These are phyloP conservation scores for Dynastes tityus DNA, from an alignment of 2,888 invertebrate genomes.

Conservation along the genomic window DNA sequence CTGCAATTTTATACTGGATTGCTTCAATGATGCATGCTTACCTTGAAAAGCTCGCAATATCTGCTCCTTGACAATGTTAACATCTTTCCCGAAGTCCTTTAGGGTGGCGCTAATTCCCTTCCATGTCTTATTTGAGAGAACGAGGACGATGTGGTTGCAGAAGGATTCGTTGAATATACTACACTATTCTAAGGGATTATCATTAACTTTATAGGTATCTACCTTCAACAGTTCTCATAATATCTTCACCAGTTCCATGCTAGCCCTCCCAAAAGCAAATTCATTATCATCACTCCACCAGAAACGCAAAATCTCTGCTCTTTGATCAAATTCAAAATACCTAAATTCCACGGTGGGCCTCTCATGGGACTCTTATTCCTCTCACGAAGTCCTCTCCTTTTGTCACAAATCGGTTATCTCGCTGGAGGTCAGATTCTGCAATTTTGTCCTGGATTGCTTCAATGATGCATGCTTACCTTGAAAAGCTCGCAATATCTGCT, in stretches of 20 bases:
- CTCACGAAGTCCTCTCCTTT: conserved; percentile 90
- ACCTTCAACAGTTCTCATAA: conserved; percentile 86
- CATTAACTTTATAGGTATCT: conserved; percentile 1
- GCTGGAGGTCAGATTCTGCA: conserved; percentile 83
- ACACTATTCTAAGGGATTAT: too few relatives aligned
- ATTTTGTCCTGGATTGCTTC: conserved; percentile 82
- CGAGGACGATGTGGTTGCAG: conserved; percentile 85
- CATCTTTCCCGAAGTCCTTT: conserved; percentile 96
- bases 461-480: conserved; percentile 82
- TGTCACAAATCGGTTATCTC: conserved; percentile 96
- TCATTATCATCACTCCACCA: conserved; percentile 96
- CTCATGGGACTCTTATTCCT: conserved; percentile 96
- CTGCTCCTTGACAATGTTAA: conserved; percentile 95
- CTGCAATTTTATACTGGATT: conserved; percentile 77
- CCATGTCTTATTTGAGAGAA: conserved; percentile 95
- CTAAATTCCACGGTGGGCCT: conserved; percentile 89
- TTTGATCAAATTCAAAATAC: conserved; percentile 89
- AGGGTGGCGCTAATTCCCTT: conserved; percentile 98
- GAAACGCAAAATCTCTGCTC: conserved; percentile 89
- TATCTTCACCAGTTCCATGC: conserved; percentile 91
- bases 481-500: conserved; percentile 93
- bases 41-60: conserved; percentile 87
- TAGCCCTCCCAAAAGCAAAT: conserved; percentile 95
- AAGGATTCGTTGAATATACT: conserved; percentile 90
- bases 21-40: conserved; percentile 84